Evolutionary conservation across 2,113 vertebrate species (phyloP).

Genomic region (Lates calcarifer): DNA sequence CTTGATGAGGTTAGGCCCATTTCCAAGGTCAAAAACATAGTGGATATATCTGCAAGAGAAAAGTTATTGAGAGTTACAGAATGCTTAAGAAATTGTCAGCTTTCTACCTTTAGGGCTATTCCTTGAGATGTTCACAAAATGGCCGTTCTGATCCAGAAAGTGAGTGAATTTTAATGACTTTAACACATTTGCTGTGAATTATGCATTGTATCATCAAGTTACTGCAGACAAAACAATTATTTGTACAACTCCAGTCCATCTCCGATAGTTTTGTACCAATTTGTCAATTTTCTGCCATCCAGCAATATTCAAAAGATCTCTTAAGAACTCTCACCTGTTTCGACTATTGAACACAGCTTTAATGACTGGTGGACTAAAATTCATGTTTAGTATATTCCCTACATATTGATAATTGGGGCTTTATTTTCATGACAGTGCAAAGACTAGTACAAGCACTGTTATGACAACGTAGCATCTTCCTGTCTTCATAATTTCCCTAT

Average conservation of each 20-base stretch:
- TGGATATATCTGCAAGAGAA: conserved; percentile 91
- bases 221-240: not conserved
- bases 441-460: too few species aligned
- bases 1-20: conserved; percentile 97
- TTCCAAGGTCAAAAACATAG: conserved; percentile 98
- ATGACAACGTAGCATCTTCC: not conserved
- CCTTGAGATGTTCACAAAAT: not conserved
- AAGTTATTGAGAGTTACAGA: not conserved
- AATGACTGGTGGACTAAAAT: not conserved
- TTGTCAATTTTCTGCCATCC: not conserved
- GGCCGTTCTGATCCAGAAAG: not conserved
- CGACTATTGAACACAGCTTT: not conserved
- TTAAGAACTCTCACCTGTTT: too few species aligned
- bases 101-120: not conserved
- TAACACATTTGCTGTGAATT: not conserved
- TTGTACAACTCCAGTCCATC: not conserved
- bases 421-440: not conserved
- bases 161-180: not conserved
- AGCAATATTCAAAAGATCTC: not conserved
- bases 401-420: not conserved
- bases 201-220: not conserved
- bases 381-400: not conserved
- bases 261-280: not conserved
- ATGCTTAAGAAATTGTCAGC: not conserved
- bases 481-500: not conserved